Evolutionary conservation across 2,797 vertebrate genomes (phyloP).

Genomic region (Micropoecilia bifurca): DNA sequence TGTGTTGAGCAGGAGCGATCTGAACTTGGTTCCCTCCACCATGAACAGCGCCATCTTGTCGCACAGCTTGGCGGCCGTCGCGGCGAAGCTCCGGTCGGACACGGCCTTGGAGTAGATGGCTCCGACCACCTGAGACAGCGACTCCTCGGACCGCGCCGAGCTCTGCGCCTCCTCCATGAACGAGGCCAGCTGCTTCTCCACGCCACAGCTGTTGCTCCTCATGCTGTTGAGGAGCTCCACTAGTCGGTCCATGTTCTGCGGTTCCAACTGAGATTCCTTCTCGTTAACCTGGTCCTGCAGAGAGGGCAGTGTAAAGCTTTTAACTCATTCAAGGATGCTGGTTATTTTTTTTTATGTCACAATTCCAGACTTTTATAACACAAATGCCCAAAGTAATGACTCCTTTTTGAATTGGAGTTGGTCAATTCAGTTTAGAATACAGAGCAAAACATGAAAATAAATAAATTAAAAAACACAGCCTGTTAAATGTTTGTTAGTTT

Average conservation of each 20-base stretch:
- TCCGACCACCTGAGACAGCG: conserved; percentile 90
- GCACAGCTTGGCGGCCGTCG: conserved; percentile 93
- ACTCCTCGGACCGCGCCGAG: conserved; percentile 92
- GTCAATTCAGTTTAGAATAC: conserved; percentile 42
- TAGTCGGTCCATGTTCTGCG: conserved; percentile 93
- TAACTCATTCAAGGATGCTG: not conserved
- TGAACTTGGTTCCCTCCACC: conserved; percentile 98
- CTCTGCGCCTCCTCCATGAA: conserved; percentile 98
- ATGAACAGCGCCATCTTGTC: conserved; percentile 98
- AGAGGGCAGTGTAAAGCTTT: conserved; percentile 1
- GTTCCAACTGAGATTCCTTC: conserved; percentile 70
- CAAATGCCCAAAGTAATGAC: not conserved
- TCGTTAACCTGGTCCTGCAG: conserved; percentile 88
- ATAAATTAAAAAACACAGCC: not conserved
- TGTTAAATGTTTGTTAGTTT: conserved; percentile 44
- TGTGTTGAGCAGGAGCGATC: conserved; percentile 96
- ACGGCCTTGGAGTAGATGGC: conserved; percentile 94
- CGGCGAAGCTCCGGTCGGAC: conserved; percentile 93
- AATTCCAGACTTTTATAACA: not conserved
- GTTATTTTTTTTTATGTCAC: not conserved
- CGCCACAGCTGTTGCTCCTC: conserved; percentile 93
- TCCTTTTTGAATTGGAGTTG: conserved; percentile 17
- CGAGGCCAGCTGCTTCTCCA: conserved; percentile 90
- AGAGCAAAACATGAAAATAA: conserved; percentile 51
- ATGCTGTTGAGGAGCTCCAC: conserved; percentile 96